phyloP scores from a whole-genome alignment of 2,888 invertebrate genomes.

The Calameuta filiformis region DNA sequence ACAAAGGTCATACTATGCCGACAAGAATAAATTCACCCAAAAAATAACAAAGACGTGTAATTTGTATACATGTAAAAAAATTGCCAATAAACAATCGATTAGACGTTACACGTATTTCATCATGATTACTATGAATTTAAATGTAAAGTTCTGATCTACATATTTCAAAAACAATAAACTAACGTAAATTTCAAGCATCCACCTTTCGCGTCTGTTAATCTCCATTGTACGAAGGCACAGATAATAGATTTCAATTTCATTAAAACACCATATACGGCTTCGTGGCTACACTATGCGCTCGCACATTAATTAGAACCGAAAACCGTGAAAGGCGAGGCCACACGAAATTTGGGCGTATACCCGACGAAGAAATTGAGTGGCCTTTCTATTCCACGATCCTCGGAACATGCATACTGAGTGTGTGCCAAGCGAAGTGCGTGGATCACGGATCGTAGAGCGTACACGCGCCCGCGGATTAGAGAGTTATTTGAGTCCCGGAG shows the following conservation, averaged over 20 bases:
- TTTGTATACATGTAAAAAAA: background rate
- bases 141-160: background rate
- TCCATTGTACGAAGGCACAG: background rate
- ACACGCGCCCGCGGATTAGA: slow-evolving; percentile 64
- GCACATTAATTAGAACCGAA: background rate
- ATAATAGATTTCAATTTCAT: background rate
- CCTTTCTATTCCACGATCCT: background rate
- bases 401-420: background rate
- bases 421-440: background rate
- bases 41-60: background rate
- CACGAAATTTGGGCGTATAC: background rate
- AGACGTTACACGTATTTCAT: background rate
- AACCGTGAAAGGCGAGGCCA: background rate
- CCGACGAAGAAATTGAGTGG: background rate
- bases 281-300: background rate
- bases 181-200: background rate
- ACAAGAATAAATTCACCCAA: background rate
- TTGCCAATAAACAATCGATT: background rate
- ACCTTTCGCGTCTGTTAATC: background rate
- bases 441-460: slow-evolving; percentile 25
- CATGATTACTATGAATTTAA: background rate
- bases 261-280: background rate
- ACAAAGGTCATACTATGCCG: background rate
- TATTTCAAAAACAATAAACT: background rate
- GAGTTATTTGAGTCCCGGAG: slow-evolving; percentile 66